phyloP scores from a whole-genome alignment of 2,113 vertebrate genomes.

The Mus spicilegus region DNA sequence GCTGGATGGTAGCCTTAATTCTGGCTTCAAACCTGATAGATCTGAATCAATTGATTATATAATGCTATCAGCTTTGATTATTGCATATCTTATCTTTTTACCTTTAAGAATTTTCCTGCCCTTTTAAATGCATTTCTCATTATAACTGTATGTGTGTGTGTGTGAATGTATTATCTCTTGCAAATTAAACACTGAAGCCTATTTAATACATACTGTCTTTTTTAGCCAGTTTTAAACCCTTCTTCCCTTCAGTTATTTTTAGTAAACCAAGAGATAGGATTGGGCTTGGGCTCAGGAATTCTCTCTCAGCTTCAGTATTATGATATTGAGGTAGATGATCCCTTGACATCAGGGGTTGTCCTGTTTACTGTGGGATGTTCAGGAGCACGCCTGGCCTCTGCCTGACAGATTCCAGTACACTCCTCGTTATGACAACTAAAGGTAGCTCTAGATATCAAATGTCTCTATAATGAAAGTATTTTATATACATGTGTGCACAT shows the following conservation, averaged over 20 bases:
- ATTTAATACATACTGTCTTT: conserved; percentile 19
- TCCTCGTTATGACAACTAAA: conserved; percentile 4
- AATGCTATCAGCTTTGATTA: conserved; percentile 18
- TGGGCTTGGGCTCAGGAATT: conserved; percentile 13
- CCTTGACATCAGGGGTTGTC: neutral
- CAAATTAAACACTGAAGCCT: conserved; percentile 45
- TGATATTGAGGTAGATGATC: neutral
- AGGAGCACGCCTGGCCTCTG: neutral
- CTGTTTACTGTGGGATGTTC: neutral
- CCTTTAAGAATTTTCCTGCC: neutral
- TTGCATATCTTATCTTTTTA: conserved; percentile 51
- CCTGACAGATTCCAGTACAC: neutral
- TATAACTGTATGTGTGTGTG: neutral
- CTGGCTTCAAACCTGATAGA: conserved; percentile 11
- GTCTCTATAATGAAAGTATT: neutral
- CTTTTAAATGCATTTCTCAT: conserved; percentile 39
- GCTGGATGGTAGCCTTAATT: conserved; percentile 8
- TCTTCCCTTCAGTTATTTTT: conserved; percentile 35
- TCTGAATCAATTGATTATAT: conserved; percentile 25
- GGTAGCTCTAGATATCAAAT: neutral
- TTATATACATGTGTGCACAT: neutral
- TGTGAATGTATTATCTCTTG: neutral
- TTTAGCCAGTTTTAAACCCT: conserved; percentile 40
- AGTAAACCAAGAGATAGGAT: conserved; percentile 13
- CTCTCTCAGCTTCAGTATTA: neutral